These are phyloP conservation scores for Genyomyrus donnyi DNA, from an alignment of 2,113 vertebrate species.

Conservation along the genomic window DNA sequence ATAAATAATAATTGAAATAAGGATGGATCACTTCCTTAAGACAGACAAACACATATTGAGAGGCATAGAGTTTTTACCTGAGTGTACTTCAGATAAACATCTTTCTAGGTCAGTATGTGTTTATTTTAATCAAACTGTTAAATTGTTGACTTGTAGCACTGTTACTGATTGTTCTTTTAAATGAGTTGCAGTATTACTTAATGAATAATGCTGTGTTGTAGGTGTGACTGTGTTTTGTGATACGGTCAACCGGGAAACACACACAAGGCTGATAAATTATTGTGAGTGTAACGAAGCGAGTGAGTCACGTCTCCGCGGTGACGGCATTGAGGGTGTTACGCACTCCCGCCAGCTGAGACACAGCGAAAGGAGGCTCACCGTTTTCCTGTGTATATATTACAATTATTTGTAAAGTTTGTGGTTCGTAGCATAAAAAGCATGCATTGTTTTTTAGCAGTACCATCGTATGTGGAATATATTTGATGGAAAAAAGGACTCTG, in stretches of 20 bases:
- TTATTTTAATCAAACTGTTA: background rate
- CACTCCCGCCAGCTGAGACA: background rate
- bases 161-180: background rate
- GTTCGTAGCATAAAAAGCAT: slow-evolving; percentile 15
- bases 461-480: slow-evolving; percentile 11
- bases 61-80: background rate
- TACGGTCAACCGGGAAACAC: background rate
- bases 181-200: background rate
- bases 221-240: slow-evolving; percentile 3
- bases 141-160: slow-evolving; percentile 5
- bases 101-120: background rate
- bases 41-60: background rate
- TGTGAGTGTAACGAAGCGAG: background rate
- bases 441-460: slow-evolving; percentile 2
- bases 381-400: slow-evolving; percentile 11
- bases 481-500: background rate
- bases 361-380: background rate
- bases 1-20: background rate
- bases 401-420: slow-evolving; percentile 13
- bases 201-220: background rate
- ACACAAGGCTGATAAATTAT: background rate
- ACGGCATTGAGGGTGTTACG: background rate
- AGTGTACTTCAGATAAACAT: background rate
- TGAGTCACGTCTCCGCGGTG: background rate
- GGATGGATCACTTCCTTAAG: background rate